Evolutionary conservation across 92 coral and sea anemone genomes (phyloP).

Genomic region (Anthopleura xanthogrammica): DNA sequence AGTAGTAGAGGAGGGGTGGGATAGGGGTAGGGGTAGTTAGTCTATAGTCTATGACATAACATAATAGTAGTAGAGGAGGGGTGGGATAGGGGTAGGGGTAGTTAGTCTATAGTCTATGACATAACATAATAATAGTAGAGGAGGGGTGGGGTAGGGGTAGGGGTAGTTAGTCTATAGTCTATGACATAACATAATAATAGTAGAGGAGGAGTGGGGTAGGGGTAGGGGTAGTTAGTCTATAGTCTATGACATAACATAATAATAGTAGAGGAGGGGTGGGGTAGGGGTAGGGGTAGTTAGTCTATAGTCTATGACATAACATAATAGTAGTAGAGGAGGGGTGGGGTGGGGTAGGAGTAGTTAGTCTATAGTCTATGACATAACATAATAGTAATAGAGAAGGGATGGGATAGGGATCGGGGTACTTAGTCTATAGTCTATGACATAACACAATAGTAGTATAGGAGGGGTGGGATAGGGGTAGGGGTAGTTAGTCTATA

Average conservation of each 20-base stretch:
- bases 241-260: not conserved
- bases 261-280: not conserved
- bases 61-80: no score
- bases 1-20: not conserved
- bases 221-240: not conserved
- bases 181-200: no score
- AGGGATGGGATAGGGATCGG: not conserved
- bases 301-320: not conserved
- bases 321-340: not conserved
- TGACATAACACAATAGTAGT: not conserved
- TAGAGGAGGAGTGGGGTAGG: no score
- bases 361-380: not conserved
- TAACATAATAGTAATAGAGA: not conserved
- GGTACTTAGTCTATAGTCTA: not conserved
- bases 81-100: no score
- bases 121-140: no score
- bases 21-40: no score
- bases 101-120: no score
- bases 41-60: no score
- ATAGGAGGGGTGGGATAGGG: not conserved
- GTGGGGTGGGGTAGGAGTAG: not conserved
- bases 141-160: no score
- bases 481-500: no score
- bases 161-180: not conserved
- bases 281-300: no score